Base-by-base conservation (phyloP, 2,888 invertebrate genomes). In the Orchesella flavescens region DNA sequence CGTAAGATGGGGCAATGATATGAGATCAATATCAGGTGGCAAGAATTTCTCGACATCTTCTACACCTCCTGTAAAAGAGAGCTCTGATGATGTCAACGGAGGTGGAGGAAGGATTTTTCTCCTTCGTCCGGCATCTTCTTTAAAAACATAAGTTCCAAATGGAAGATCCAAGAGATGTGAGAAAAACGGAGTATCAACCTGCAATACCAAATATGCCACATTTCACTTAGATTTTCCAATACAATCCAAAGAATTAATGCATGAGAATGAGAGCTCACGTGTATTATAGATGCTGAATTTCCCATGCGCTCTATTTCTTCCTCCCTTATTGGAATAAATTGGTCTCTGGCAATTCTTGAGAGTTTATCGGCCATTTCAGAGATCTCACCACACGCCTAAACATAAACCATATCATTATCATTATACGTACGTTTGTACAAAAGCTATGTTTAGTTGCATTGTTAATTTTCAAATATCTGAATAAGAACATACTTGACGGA, bases 31-130 rank as follows among this genome's bases (percentile, higher is more conserved):
- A 76, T 86, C 85, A 53, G 87, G 87, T 17, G 86, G 78, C 53
- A 88, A 80, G 74, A 88, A 88, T 46, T 87, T 88, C 68, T 86
- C 87, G 43, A 88, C 84, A 65, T 88, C 88, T 79, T 88, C 88
- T 17, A 86, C 86, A 21, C 87, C 88, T 23, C 86, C 80, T 13
- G 88, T 88, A 19, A 88, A 73, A 5, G 87, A 87, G 59, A 88
- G 78, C 73, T 88, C 88, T 21, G 88, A 82, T 5, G 87, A 80
- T 12, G 84, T 74, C 12, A 86, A 82, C 13, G 87, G 86, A 9
- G 88, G 87, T 12, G 88, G 87, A 24, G 86, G 83, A 17, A 83
- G 69, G 59, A 84, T 17, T 34, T 83, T 68, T 75, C 78, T 84
- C 23, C 85, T 82, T 15, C 75, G 75, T 34, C 88, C 88, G 0